These are phyloP conservation scores for Tortricodes alternella DNA, from an alignment of 2,888 invertebrate genomes.

Conservation along the genomic window DNA sequence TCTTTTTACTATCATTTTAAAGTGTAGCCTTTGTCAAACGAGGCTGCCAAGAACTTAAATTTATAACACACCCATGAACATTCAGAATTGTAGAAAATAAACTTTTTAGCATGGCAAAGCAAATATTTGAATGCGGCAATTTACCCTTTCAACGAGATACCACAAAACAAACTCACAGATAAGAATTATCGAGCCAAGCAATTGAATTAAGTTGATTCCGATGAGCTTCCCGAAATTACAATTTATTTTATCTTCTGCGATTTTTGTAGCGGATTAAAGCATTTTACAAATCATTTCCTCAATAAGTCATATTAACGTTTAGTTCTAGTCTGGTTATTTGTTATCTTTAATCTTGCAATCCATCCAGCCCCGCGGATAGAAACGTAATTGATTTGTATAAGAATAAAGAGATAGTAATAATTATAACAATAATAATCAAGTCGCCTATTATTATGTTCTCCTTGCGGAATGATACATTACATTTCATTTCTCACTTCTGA, in stretches of 20 bases:
- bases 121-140: not conserved
- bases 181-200: slow-evolving; percentile 5
- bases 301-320: slow-evolving; percentile 1
- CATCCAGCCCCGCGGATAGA: too few relatives aligned
- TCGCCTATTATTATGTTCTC: too few relatives aligned
- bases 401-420: too few relatives aligned
- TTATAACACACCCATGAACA: not conserved
- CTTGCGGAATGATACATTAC: too few relatives aligned
- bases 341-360: too few relatives aligned
- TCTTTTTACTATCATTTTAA: slow-evolving; percentile 25
- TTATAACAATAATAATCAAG: too few relatives aligned
- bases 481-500: too few relatives aligned
- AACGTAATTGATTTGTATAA: too few relatives aligned
- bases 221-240: slow-evolving; percentile 4
- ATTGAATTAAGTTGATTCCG: slow-evolving; percentile 15
- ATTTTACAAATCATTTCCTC: not conserved
- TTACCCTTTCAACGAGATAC: not conserved
- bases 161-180: slow-evolving; percentile 1
- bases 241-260: slow-evolving; percentile 11
- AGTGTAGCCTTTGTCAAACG: slow-evolving; percentile 17
- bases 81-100: not conserved
- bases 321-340: too few relatives aligned
- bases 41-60: slow-evolving; percentile 15
- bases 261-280: slow-evolving; percentile 2
- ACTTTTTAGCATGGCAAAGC: not conserved